A percentile compares a stretch with the other conserved stretches of the same genome.
Evolutionary conservation across 2,797 vertebrate genomes (phyloP).

Genomic region (Fistularia tabacaria): DNA sequence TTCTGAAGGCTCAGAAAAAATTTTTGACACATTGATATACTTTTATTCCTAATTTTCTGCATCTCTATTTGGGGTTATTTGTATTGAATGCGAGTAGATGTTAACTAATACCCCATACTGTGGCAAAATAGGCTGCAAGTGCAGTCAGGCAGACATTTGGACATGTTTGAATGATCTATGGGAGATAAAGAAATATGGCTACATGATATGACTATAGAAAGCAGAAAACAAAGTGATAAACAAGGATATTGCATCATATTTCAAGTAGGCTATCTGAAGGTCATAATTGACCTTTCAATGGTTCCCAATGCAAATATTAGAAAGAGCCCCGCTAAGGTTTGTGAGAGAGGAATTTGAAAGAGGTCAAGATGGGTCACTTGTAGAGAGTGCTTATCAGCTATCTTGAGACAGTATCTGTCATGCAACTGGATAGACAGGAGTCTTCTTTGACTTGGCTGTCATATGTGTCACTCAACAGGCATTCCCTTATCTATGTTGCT

Average conservation of each 20-base stretch:
- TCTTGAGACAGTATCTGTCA: conserved; percentile 56
- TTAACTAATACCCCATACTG: too few species aligned
- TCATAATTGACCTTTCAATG: conserved; percentile 43
- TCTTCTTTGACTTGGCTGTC: conserved; percentile 57
- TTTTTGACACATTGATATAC: too few species aligned
- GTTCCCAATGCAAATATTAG: conserved; percentile 36
- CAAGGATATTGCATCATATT: conserved; percentile 68
- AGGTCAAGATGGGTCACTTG: conserved; percentile 45
- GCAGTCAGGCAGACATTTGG: too few species aligned
- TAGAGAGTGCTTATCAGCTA: conserved; percentile 50
- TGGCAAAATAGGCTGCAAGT: too few species aligned
- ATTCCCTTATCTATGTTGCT: conserved; percentile 45
- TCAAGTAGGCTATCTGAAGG: conserved; percentile 46
- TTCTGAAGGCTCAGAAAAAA: too few species aligned
- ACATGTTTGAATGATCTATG: too few species aligned
- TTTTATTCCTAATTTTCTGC: too few species aligned
- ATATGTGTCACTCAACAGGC: conserved; percentile 61
- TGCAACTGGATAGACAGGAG: conserved; percentile 60
- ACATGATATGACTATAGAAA: conserved; percentile 46
- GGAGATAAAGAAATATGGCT: too few species aligned
- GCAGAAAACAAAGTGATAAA: conserved; percentile 65
- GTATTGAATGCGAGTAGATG: too few species aligned
- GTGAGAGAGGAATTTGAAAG: conserved; percentile 44
- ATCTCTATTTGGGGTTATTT: too few species aligned
- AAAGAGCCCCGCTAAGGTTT: conserved; percentile 29